These are phyloP conservation scores for Pelvicachromis taeniatus DNA, from an alignment of 2,113 vertebrate genomes.

Conservation along the genomic window DNA sequence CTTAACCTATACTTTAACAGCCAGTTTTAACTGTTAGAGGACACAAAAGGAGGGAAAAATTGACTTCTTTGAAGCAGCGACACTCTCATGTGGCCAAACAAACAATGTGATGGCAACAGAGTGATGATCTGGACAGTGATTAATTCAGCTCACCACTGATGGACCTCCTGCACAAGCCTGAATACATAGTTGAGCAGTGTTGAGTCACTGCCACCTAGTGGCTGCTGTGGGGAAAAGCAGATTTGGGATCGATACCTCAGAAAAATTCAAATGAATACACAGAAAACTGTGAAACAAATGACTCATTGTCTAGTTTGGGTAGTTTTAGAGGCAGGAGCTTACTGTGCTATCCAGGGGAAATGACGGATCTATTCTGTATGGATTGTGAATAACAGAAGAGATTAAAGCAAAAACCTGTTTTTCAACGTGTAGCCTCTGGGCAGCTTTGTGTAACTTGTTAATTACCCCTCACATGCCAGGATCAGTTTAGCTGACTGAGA, in stretches of 20 bases:
- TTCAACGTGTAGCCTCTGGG: neutral
- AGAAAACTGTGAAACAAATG: neutral
- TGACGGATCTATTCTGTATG: neutral
- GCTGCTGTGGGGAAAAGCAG: neutral
- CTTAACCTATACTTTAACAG: neutral
- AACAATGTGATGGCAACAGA: neutral
- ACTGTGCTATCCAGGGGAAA: neutral
- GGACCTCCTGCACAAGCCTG: neutral
- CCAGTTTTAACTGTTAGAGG: neutral
- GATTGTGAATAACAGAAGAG: neutral
- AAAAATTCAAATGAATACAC: neutral
- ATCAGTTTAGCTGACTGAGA: neutral
- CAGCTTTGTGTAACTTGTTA: neutral
- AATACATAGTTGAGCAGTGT: neutral
- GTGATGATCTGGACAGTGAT: no score
- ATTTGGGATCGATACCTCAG: no score
- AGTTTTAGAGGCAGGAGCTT: neutral
- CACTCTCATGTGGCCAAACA: neutral
- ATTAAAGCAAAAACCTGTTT: neutral
- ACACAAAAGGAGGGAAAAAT: neutral
- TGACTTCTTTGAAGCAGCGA: neutral
- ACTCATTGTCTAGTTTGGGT: rapidly evolving
- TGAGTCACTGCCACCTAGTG: neutral
- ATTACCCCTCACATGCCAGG: neutral
- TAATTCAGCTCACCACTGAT: neutral